phyloP scores from a whole-genome alignment of 2,797 vertebrate species.

The Stomatorhinus walkeri region DNA sequence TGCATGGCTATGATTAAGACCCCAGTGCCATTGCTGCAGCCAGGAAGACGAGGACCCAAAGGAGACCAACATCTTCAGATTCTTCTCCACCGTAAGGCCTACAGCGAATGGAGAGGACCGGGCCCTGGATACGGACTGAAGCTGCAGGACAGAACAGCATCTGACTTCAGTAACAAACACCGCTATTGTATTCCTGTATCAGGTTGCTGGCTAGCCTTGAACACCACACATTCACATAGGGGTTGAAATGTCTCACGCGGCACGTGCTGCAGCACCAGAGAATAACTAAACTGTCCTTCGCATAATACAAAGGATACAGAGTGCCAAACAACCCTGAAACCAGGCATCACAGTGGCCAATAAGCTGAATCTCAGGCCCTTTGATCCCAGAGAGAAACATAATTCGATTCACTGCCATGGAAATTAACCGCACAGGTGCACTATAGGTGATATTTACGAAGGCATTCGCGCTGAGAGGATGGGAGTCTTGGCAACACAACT shows the following conservation, averaged over 20 bases:
- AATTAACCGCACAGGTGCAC: neutral
- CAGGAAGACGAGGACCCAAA: neutral
- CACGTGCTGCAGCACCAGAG: neutral
- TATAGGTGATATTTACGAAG: neutral
- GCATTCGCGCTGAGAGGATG: neutral
- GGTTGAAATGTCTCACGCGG: neutral
- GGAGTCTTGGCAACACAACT: neutral
- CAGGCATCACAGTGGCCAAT: neutral
- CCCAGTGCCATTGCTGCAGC: neutral
- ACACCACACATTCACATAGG: neutral
- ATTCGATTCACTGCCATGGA: neutral
- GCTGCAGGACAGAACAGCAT: neutral
- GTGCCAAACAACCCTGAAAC: neutral
- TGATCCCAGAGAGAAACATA: neutral
- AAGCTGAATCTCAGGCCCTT: neutral
- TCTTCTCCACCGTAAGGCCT: neutral
- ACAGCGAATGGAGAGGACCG: neutral
- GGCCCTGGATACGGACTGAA: neutral
- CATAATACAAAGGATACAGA: neutral
- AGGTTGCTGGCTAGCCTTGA: neutral
- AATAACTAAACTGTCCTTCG: conserved; percentile 10
- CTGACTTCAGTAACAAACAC: neutral
- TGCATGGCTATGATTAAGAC: neutral
- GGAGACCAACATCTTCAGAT: neutral
- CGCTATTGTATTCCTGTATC: neutral